Conservation (phyloP, 2,888 invertebrate species). For the Synanthedon myopaeformis region DNA sequence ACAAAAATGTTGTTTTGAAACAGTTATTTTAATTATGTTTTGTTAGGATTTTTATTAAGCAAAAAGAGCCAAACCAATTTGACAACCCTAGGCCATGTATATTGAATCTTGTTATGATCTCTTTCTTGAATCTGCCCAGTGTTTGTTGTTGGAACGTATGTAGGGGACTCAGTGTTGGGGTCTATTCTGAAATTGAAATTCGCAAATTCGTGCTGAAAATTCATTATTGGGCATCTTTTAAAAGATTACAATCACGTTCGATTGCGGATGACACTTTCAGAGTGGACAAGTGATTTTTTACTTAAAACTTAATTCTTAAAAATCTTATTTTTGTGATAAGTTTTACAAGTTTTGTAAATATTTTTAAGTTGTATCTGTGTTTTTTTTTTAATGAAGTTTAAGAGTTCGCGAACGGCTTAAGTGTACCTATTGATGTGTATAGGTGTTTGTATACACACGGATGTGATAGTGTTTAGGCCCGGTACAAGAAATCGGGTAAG, state of each 20-base stretch:
- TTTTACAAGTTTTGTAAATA: conserved; percentile 61
- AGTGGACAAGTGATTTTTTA: conserved; percentile 20
- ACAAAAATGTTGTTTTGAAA: no score
- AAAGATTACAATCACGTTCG: no score
- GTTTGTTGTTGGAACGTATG: conserved; percentile 58
- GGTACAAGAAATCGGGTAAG: conserved; percentile 19
- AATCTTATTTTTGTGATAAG: conserved; percentile 56
- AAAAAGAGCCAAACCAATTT: conserved; percentile 10
- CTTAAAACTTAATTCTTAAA: conserved; percentile 16
- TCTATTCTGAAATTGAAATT: no score
- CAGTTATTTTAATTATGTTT: no score
- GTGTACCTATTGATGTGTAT: conserved; percentile 16
- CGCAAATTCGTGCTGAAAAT: no score
- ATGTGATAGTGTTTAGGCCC: conserved; percentile 54
- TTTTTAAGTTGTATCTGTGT: conserved; percentile 34
- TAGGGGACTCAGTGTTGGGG: conserved; percentile 24
- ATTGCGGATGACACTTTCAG: no score
- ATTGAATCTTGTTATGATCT: conserved; percentile 67
- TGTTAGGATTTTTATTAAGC: no score
- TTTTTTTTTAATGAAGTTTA: conserved; percentile 21
- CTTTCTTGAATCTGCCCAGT: conserved; percentile 67
- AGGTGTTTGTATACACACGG: conserved; percentile 22
- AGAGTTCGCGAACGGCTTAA: conserved; percentile 47
- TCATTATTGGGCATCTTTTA: no score
- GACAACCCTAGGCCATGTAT: no score